phyloP scores from a whole-genome alignment of 2,113 vertebrate species.

The Tupaia chinensis region DNA sequence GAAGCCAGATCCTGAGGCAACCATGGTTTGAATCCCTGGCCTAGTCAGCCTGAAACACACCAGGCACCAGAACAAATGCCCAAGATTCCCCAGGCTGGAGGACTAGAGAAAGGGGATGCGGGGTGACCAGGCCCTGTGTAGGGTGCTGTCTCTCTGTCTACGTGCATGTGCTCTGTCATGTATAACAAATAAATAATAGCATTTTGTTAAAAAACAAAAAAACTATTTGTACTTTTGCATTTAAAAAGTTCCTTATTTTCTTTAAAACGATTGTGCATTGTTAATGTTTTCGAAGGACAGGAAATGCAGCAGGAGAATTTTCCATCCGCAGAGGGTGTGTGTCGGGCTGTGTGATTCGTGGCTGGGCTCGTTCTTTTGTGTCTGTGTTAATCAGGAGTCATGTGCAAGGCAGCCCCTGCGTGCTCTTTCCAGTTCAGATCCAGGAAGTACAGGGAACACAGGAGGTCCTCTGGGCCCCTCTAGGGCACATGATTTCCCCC shows the following conservation, averaged over 20 bases:
- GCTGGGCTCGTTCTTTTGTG: slow-evolving; percentile 9
- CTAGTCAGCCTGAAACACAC: too few species aligned
- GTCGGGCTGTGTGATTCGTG: background rate
- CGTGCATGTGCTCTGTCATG: too few species aligned
- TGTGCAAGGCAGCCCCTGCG: background rate
- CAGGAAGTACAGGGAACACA: slow-evolving; percentile 65
- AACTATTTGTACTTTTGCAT: slow-evolving; percentile 14
- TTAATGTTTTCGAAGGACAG: background rate
- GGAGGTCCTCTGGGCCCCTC: background rate
- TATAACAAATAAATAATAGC: too few species aligned
- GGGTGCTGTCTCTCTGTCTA: too few species aligned
- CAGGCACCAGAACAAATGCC: too few species aligned
- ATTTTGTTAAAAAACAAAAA: too few species aligned
- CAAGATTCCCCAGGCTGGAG: too few species aligned
- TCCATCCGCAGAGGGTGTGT: slow-evolving; percentile 2
- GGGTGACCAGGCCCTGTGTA: too few species aligned
- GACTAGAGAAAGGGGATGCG: too few species aligned
- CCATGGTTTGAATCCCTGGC: too few species aligned
- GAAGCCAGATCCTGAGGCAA: too few species aligned
- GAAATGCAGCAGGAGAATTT: slow-evolving; percentile 44
- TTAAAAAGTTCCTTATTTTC: background rate
- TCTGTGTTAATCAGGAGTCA: slow-evolving; percentile 73
- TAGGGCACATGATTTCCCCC: background rate
- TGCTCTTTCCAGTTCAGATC: slow-evolving; percentile 48
- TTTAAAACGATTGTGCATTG: background rate